Evolutionary conservation across 2,113 vertebrate genomes (phyloP).

Genomic region (Pachypanchax playfairii): DNA sequence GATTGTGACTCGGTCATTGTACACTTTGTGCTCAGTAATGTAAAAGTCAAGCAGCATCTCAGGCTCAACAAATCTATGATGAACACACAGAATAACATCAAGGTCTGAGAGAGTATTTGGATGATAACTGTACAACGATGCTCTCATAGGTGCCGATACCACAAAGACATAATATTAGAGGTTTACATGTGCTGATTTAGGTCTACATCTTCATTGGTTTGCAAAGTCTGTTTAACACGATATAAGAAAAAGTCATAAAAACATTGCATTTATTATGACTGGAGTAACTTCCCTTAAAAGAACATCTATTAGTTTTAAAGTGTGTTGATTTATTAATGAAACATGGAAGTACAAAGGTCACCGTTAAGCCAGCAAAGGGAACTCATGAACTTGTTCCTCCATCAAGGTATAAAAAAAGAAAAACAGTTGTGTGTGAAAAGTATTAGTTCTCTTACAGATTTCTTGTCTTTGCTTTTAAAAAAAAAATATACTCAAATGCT

Average conservation of each 20-base stretch:
- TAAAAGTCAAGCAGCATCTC: conserved; percentile 9
- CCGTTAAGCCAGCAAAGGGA: not conserved
- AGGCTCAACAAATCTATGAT: not conserved
- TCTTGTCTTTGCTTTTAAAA: too few species aligned
- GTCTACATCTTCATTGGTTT: too few species aligned
- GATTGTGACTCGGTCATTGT: not conserved
- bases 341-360: not conserved
- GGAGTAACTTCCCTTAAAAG: not conserved
- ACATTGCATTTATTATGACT: not conserved
- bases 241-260: not conserved
- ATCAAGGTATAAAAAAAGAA: not conserved
- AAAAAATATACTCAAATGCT: too few species aligned
- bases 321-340: conserved; percentile 1
- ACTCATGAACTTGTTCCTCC: conserved; percentile 4
- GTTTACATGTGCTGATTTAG: too few species aligned
- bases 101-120: not conserved
- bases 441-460: too few species aligned
- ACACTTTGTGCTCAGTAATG: conserved; percentile 2
- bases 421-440: too few species aligned
- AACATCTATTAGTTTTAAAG: not conserved
- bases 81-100: not conserved
- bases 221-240: too few species aligned
- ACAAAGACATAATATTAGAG: too few species aligned
- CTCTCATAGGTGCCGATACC: too few species aligned
- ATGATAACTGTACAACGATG: not conserved